Evolutionary conservation across 2,888 invertebrate species (phyloP).

Genomic region (Lymantria dispar): DNA sequence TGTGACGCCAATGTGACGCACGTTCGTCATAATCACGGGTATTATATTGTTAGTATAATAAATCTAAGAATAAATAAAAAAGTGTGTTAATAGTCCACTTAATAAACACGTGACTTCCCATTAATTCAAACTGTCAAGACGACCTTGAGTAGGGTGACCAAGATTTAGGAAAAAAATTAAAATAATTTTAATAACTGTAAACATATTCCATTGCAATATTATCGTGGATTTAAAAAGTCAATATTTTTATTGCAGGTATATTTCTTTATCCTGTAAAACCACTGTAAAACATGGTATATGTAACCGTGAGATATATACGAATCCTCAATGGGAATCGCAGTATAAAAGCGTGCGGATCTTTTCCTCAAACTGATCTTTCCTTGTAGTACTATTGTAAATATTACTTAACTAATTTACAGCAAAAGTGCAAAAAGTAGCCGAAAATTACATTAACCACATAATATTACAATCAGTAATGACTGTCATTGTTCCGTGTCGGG

Average conservation of each 20-base stretch:
- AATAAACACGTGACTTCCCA: slow-evolving; percentile 3
- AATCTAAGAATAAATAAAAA: not conserved
- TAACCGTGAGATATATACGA: no score
- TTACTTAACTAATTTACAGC: no score
- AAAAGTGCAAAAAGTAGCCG: no score
- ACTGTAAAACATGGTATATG: no score
- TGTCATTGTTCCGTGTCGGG: slow-evolving; percentile 70
- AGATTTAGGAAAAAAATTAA: not conserved
- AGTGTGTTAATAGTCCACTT: not conserved
- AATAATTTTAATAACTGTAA: not conserved
- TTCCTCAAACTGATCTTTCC: no score
- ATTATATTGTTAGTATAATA: not conserved
- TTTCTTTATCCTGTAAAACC: no score
- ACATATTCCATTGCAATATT: not conserved
- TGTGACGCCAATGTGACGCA: slow-evolving; percentile 12
- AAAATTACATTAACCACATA: slow-evolving; percentile 24
- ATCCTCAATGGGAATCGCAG: no score
- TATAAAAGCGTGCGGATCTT: no score
- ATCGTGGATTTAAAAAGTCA: no score
- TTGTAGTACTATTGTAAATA: no score
- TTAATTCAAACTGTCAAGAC: slow-evolving; percentile 7
- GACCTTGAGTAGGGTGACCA: slow-evolving; percentile 33
- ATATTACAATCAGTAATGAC: slow-evolving; percentile 18
- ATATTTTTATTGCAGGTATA: no score
- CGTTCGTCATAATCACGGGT: not conserved